Percentiles rank a stretch among this genome's conserved stretches.
These are phyloP conservation scores for Balanococcus diminutus DNA, from an alignment of 2,888 invertebrate genomes.

Conservation along the genomic window DNA sequence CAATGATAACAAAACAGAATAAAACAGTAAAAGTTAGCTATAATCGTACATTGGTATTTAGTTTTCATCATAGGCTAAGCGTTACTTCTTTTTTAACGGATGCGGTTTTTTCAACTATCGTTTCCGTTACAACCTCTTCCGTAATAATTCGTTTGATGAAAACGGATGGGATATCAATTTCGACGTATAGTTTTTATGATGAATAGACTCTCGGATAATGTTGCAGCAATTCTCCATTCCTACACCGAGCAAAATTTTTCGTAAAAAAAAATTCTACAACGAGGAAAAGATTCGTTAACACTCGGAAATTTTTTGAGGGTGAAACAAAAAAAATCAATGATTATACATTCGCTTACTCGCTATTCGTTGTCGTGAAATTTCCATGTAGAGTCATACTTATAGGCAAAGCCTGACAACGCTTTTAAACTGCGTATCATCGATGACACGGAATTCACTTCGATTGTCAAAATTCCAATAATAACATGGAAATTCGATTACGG, in stretches of 20 bases:
- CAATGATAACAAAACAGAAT: background rate
- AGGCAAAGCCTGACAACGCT: background rate
- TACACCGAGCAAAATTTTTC: background rate
- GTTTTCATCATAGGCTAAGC: background rate
- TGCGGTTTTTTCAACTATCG: conserved; percentile 36
- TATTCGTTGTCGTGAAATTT: background rate
- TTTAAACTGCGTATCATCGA: background rate
- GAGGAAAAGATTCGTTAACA: background rate
- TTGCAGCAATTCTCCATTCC: background rate
- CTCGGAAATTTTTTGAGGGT: background rate
- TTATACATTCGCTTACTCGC: background rate
- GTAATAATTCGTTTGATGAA: conserved; percentile 34
- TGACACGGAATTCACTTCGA: conserved; percentile 13
- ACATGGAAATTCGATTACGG: conserved; percentile 30
- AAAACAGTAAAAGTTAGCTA: background rate
- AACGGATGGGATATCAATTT: conserved; percentile 19
- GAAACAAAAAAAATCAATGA: background rate
- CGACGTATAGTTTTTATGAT: background rate
- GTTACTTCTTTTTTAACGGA: conserved; percentile 27
- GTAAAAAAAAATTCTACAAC: background rate
- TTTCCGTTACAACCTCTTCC: conserved; percentile 37
- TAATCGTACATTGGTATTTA: background rate
- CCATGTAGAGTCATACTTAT: background rate
- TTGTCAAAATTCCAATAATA: conserved; percentile 37
- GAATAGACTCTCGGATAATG: background rate